phyloP scores from a whole-genome alignment of 2,888 invertebrate genomes.

The Mimachlamys varia region DNA sequence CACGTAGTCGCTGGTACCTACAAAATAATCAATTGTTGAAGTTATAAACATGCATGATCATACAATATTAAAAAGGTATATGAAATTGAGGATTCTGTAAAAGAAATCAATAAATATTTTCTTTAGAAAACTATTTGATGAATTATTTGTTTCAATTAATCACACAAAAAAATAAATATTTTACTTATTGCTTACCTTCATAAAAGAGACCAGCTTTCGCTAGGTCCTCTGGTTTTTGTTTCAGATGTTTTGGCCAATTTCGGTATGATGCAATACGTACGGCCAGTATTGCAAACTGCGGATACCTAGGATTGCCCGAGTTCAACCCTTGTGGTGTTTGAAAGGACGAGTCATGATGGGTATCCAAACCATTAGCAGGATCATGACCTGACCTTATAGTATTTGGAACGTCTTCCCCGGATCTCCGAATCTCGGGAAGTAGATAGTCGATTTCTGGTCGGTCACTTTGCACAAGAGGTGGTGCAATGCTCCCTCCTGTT shows the following conservation, averaged over 20 bases:
- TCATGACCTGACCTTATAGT: background rate
- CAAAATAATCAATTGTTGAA: no score
- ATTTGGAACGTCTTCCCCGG: background rate
- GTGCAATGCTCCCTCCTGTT: background rate
- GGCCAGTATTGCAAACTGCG: constrained; percentile 55
- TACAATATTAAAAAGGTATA: no score
- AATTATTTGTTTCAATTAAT: no score
- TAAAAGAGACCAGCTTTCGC: constrained; percentile 96
- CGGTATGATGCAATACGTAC: constrained; percentile 57
- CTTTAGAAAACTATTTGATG: no score
- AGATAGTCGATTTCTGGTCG: background rate
- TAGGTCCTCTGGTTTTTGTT: constrained; percentile 89
- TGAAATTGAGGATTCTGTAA: no score
- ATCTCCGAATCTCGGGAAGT: background rate
- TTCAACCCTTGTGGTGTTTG: background rate
- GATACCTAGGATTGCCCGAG: constrained; percentile 55
- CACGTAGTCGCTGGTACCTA: background rate
- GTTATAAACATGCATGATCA: no score
- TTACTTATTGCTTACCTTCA: constrained; percentile 84
- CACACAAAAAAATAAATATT: no score
- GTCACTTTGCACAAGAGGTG: background rate
- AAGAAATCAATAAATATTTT: no score
- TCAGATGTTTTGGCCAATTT: constrained; percentile 90
- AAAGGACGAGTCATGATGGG: background rate
- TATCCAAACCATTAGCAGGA: background rate